Percentiles rank a stretch among this genome's conserved stretches.
Evolutionary conservation across 2,797 vertebrate genomes (phyloP).

Genomic region (Melanotaenia pygmaea): DNA sequence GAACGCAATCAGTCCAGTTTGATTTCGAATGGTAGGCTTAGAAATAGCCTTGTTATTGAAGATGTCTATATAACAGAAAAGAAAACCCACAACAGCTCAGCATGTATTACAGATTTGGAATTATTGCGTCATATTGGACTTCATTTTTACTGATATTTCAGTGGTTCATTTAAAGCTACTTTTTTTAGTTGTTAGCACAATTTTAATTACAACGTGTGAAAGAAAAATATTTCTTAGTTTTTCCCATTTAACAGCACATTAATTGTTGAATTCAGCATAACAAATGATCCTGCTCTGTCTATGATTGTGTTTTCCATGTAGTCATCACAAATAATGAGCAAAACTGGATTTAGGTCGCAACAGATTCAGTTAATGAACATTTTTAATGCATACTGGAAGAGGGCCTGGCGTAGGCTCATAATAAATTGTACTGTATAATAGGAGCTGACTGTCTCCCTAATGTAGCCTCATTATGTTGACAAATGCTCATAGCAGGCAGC

Average conservation of each 20-base stretch:
- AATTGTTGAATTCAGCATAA: background rate
- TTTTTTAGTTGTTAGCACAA: too few relatives aligned
- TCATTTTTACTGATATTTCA: slow-evolving; percentile 1
- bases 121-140: slow-evolving; percentile 16
- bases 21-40: background rate
- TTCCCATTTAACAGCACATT: background rate
- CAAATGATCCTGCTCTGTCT: background rate
- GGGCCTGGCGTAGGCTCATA: slow-evolving; percentile 24
- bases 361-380: slow-evolving; percentile 48
- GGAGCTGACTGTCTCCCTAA: slow-evolving; percentile 51
- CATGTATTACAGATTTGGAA: slow-evolving; percentile 7
- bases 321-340: slow-evolving; percentile 26
- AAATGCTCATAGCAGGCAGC: slow-evolving; percentile 60
- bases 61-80: background rate
- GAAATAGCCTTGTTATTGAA: background rate
- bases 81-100: background rate
- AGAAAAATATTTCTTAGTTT: background rate
- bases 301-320: slow-evolving; percentile 6
- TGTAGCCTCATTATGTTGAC: slow-evolving; percentile 71
- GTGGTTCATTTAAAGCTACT: too few relatives aligned
- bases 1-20: background rate
- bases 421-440: slow-evolving; percentile 44
- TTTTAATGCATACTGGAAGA: slow-evolving; percentile 34
- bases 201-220: background rate
- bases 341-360: slow-evolving; percentile 41